Evolutionary conservation across 2,888 invertebrate species (phyloP), one percentile per base, ranked within the genome.

Genomic region (Gastracanthus pulcherrimus): DNA sequence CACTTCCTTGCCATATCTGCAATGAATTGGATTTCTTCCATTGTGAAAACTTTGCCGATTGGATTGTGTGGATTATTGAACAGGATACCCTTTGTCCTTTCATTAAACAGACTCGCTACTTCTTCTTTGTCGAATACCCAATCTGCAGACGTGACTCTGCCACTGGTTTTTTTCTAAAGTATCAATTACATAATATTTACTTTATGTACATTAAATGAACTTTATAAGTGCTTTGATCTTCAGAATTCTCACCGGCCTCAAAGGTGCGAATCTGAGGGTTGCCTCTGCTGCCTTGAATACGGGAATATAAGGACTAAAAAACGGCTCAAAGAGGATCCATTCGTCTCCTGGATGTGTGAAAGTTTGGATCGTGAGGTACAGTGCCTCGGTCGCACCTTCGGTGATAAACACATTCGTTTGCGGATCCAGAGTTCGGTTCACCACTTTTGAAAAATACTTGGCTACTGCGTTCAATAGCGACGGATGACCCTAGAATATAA

Each of bases 1-100:
- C 97, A 96, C 89, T 98, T 97, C 89, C 96, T 96, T 90, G 98
- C 99, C 76, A 99, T 92, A 84, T 96, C 93, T 0, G 98, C 98
- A 84, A 99, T 96, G 83, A 94, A 89, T 85, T 94, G 93, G 84
- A 97, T 89, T 90, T 97, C 97, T 1, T 94, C 91, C 48, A 89
- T 84, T 0, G 93, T 94, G 88, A 95, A 96, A 23, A 98, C 96
- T 92, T 99, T 99, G 60, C 99, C 99, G 0, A 98, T 92, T 0
- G 99, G 99, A 92, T 99, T 99, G 92, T 99, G 97, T 0, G 99
- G 99, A 0, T 98, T 98, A 92, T 99, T 99, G n/a, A 99, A 87
- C 74, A 99, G 96, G 2, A 99, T 95, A 91, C 97, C 95, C 93
- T 99, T 99, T 0, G 99, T 99, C 90, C 96, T 97, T 0, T 92